These are phyloP conservation scores for Orthochromis indermauri DNA, from an alignment of 2,113 vertebrate genomes.

Conservation along the genomic window DNA sequence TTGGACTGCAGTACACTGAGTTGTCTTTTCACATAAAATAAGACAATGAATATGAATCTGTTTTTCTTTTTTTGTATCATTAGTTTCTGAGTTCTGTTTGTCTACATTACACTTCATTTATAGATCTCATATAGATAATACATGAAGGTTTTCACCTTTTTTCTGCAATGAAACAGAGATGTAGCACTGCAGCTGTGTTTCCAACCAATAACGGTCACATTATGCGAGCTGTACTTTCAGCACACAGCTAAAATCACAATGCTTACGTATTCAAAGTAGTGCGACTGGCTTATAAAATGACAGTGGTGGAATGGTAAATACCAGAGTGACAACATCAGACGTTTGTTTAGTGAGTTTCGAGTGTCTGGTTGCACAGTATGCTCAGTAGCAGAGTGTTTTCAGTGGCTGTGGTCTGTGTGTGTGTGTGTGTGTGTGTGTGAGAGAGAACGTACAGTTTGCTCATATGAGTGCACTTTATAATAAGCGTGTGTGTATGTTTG, in stretches of 20 bases:
- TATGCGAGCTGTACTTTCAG: slow-evolving; percentile 26
- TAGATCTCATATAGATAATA: background rate
- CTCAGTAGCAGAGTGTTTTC: slow-evolving; percentile 43
- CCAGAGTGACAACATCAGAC: slow-evolving; percentile 63
- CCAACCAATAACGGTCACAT: slow-evolving; percentile 40
- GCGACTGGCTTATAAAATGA: slow-evolving; percentile 46
- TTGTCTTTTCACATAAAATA: background rate
- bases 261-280: slow-evolving; percentile 32
- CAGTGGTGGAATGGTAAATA: slow-evolving; percentile 61
- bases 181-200: slow-evolving; percentile 10
- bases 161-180: background rate
- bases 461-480: background rate
- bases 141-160: background rate
- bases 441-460: slow-evolving; percentile 10
- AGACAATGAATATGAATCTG: background rate
- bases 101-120: background rate
- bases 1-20: background rate
- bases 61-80: background rate
- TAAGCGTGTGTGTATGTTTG: slow-evolving; percentile 18
- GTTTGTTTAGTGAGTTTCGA: slow-evolving; percentile 49
- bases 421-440: background rate
- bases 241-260: slow-evolving; percentile 49
- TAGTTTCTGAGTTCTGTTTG: background rate
- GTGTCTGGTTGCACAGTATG: slow-evolving; percentile 47
- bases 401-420: background rate